Conservation (phyloP, 2,888 invertebrate genomes). For the Pheosia tremula region DNA sequence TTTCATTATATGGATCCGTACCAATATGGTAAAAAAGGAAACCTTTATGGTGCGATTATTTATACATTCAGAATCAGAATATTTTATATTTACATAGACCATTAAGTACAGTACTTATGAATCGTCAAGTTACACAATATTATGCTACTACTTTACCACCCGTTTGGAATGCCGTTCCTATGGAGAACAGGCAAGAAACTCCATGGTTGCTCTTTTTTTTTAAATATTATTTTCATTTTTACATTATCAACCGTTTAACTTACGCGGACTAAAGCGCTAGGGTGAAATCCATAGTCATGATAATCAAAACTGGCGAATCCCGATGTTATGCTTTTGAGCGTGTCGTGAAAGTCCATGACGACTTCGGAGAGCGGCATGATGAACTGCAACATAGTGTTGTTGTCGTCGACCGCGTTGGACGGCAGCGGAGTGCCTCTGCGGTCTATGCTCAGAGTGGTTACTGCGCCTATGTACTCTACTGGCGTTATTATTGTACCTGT, state of each 20-base stretch:
- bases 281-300: constrained; percentile 93
- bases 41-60: no score
- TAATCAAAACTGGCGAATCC: constrained; percentile 99
- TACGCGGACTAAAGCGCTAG: constrained; percentile 91
- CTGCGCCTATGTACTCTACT: constrained; percentile 87
- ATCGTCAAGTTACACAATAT: no score
- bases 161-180: no score
- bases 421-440: constrained; percentile 87
- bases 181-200: no score
- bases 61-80: no score
- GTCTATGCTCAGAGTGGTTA: constrained; percentile 90
- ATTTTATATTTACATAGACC: no score
- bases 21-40: no score
- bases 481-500: constrained; percentile 95
- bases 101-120: no score
- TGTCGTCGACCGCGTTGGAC: constrained; percentile 91
- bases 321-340: constrained; percentile 93
- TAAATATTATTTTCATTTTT: no score
- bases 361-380: constrained; percentile 96
- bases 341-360: constrained; percentile 97
- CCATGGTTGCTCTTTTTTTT: no score
- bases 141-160: no score
- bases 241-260: constrained; percentile 36
- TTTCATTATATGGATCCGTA: no score
- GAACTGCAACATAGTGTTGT: constrained; percentile 92